phyloP scores from a whole-genome alignment of 2,797 vertebrate genomes.

The Argyrosomus regius region DNA sequence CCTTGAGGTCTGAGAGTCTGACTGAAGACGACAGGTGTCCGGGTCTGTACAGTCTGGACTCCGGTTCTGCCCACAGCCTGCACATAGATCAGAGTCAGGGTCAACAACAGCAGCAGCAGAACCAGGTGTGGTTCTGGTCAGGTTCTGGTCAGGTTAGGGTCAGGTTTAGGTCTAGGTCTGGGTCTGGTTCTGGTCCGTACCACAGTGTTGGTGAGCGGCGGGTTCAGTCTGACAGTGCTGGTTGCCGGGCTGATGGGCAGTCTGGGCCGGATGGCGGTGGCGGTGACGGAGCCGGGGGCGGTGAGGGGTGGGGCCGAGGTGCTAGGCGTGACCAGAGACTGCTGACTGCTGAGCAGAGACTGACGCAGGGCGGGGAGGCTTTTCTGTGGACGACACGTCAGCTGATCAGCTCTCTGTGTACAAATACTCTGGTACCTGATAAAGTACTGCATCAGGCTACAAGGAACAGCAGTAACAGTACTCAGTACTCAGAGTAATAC shows the following conservation, averaged over 20 bases:
- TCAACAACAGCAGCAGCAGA: neutral
- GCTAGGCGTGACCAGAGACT: slow-evolving; percentile 84
- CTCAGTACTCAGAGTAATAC: too few relatives aligned
- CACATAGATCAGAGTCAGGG: neutral
- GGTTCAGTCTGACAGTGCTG: slow-evolving; percentile 53
- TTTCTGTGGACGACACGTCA: slow-evolving; percentile 81
- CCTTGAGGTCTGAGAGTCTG: slow-evolving; percentile 87
- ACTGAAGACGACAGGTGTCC: slow-evolving; percentile 87
- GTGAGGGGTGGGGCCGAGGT: slow-evolving; percentile 74
- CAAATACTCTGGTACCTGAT: too few relatives aligned
- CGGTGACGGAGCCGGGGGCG: slow-evolving; percentile 78
- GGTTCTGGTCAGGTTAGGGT: too few relatives aligned
- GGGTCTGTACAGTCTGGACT: slow-evolving; percentile 83
- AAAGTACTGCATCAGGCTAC: too few relatives aligned
- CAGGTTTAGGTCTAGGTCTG: too few relatives aligned
- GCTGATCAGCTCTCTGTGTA: too few relatives aligned
- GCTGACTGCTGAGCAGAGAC: slow-evolving; percentile 89
- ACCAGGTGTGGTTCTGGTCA: neutral
- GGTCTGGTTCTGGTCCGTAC: slow-evolving; percentile 32
- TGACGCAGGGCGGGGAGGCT: slow-evolving; percentile 91
- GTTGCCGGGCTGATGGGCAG: slow-evolving; percentile 44
- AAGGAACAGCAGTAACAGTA: too few relatives aligned
- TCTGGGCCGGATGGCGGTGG: slow-evolving; percentile 83
- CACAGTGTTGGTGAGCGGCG: slow-evolving; percentile 63
- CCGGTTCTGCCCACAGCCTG: slow-evolving; percentile 83